phyloP scores from a whole-genome alignment of 37 sponge, comb jelly and placozoan genomes.

The Halichondria panicea region DNA sequence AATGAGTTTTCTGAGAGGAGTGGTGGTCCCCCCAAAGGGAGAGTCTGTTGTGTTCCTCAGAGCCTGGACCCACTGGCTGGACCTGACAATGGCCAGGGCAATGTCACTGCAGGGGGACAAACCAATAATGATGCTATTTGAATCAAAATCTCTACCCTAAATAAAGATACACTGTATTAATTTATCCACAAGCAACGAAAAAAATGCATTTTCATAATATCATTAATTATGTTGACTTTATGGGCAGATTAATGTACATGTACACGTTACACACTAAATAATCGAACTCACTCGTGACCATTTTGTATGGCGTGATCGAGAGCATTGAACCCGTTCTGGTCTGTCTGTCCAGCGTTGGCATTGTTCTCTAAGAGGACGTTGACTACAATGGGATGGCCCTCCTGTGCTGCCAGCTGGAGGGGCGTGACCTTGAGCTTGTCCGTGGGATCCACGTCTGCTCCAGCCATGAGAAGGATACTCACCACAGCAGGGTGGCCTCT shows the following conservation, averaged over 20 bases:
- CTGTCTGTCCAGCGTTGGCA: constrained; percentile 50
- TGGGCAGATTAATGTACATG: background rate
- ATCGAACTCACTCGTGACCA: constrained; percentile 73
- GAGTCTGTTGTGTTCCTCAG: constrained; percentile 52
- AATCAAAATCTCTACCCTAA: background rate
- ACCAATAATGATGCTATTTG: background rate
- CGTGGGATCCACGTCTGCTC: constrained; percentile 68
- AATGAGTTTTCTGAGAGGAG: constrained; percentile 85
- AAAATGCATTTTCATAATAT: background rate
- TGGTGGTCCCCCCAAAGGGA: constrained; percentile 16
- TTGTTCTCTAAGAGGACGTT: constrained; percentile 58
- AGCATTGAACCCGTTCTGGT: constrained; percentile 50
- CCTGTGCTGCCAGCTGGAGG: constrained; percentile 80
- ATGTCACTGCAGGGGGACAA: constrained; percentile 47
- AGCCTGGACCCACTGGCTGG: constrained; percentile 60
- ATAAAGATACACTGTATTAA: background rate
- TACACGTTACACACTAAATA: background rate
- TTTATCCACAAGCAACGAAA: background rate
- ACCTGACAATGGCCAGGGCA: constrained; percentile 71
- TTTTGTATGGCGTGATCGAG: constrained; percentile 92
- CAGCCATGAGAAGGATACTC: constrained; percentile 57
- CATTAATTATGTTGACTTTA: background rate
- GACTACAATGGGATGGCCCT: constrained; percentile 62
- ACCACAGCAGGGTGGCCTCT: constrained; percentile 44
- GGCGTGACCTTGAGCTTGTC: constrained; percentile 78